phyloP scores from a whole-genome alignment of 2,888 invertebrate genomes.

The Andrena hattorfiana region DNA sequence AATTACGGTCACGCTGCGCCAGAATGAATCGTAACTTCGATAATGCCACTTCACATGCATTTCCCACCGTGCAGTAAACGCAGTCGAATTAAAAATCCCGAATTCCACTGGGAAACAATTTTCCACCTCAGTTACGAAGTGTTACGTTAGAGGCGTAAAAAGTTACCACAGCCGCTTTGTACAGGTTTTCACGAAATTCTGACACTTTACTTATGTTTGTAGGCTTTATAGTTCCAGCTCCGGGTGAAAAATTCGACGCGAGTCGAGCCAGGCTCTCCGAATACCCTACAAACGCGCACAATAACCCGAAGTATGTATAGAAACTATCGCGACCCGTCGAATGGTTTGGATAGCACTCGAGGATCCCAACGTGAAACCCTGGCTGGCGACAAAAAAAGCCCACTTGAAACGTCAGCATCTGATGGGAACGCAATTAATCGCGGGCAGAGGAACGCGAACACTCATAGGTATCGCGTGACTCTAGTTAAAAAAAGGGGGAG shows the following conservation, averaged over 20 bases:
- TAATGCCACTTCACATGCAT: conserved; percentile 48
- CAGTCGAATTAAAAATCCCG: no score
- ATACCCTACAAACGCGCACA: no score
- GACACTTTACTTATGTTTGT: no score
- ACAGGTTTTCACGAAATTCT: no score
- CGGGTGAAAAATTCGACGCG: no score
- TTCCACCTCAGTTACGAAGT: no score
- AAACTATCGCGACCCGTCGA: background rate
- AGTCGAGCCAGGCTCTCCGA: no score
- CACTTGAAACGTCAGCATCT: background rate
- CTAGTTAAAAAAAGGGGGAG: conserved; percentile 11
- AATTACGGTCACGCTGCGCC: conserved; percentile 41
- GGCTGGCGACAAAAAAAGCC: background rate
- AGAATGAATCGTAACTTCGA: conserved; percentile 36
- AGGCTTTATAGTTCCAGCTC: no score
- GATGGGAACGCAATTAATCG: conserved; percentile 28
- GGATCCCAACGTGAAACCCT: background rate
- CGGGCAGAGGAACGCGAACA: background rate
- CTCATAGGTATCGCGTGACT: conserved; percentile 42
- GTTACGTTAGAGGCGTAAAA: no score
- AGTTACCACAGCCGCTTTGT: no score
- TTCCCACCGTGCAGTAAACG: conserved; percentile 9
- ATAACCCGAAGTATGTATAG: no score
- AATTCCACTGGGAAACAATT: no score
- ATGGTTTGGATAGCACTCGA: background rate